Base-by-base conservation (phyloP, 2,113 vertebrate genomes). In the Condylura cristata region DNA sequence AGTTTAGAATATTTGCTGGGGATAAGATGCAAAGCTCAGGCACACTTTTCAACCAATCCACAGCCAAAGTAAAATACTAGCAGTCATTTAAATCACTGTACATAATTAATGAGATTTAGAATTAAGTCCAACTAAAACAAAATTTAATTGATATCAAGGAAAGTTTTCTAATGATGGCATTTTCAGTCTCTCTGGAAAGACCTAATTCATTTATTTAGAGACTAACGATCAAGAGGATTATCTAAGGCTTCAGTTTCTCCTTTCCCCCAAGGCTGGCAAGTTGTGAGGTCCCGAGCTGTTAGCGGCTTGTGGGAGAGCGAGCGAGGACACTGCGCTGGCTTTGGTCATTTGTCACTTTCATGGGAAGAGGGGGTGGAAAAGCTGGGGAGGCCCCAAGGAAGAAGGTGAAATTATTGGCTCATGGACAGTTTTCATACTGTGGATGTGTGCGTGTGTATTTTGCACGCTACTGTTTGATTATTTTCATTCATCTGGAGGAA, bases 51-150 rank as follows among this genome's bases (percentile, higher is more conserved):
- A 78, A 60, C 61, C 86, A 61, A 63, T 46, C 41, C 46, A 68
- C 46, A 94, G 63, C 74, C 79, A 82, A 93, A 84, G 66, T 70
- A 86, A 65, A 78, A 63, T 91, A 88, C 74, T 11, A 76, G 79
- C 70, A 83, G 71, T 66, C 14, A 83, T 89, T 82, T 83, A 89
- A 89, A 91, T 94, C 70, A 83, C 72, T 85, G 86, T 65, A 78
- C 71, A 93, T 85, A 71, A 88, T 93, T 88, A 92, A 89, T 83
- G 80, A 61, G 86, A 89, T 86, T 94, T 86, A 86, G 70, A 65
- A 71, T 86, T 91, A 71, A 91, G 60, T 92, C 79, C 93, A 91
- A 91, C 84, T 80, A 93, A 95, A 85, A 86, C 74, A 91, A 91
- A 92, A 86, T 79, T 85, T 79, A 89, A 93, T 90, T 92, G 74